A percentile compares a stretch with the other conserved stretches of the same genome.
Evolutionary conservation across 1,140 invertebrate genomes (phyloP).

Genomic region (Leptestheria dahalacensis): DNA sequence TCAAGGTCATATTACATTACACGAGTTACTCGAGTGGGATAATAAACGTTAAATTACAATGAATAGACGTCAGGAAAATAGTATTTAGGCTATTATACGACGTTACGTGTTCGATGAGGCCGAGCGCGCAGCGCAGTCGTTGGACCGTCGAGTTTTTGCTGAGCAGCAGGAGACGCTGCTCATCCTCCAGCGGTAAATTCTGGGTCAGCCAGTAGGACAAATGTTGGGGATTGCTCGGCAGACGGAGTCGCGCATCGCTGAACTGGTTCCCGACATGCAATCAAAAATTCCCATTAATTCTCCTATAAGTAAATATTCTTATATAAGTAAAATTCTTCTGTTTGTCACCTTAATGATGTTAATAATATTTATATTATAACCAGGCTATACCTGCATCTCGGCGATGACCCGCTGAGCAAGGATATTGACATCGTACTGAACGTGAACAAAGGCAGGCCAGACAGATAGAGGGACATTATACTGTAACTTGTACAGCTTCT

Average conservation of each 20-base stretch:
- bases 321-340: no score
- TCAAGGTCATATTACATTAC: no score
- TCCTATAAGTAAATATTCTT: no score
- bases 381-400: conserved; percentile 23
- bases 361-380: no score
- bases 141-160: conserved; percentile 45
- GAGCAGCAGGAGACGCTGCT: conserved; percentile 41
- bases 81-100: no score
- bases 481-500: conserved; percentile 9
- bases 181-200: conserved; percentile 48
- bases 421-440: conserved; percentile 44
- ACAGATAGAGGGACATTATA: conserved; percentile 23
- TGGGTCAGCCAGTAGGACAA: conserved; percentile 64
- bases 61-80: no score
- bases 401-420: conserved; percentile 33
- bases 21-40: no score
- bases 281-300: no score
- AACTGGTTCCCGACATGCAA: conserved; percentile 19
- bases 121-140: conserved; percentile 46
- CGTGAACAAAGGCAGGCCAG: conserved; percentile 45
- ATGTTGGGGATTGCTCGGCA: conserved; percentile 46
- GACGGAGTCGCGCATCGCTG: conserved; percentile 22
- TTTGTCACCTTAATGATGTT: no score
- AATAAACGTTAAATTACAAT: no score
- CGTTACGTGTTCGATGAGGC: conserved; percentile 41